Conservation (phyloP, 37 sponge, comb jelly and placozoan genomes). For the Haliclona indistincta region DNA sequence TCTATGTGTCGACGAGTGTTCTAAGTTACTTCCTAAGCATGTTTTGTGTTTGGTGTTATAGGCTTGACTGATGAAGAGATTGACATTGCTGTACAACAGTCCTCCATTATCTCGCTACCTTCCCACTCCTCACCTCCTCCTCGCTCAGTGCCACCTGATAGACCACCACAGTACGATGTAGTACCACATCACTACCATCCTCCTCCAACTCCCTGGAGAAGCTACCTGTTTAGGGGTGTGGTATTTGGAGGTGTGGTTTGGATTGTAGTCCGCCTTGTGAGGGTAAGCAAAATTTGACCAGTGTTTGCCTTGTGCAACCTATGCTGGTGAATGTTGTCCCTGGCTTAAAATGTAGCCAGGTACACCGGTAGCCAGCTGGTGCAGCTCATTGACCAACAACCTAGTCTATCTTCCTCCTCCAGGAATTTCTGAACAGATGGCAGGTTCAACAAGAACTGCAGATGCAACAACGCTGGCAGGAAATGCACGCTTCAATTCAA, state of each 20-base stretch:
- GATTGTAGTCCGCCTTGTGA: slow-evolving; percentile 31
- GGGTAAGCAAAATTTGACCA: slow-evolving; percentile 4
- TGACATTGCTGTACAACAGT: slow-evolving; percentile 26
- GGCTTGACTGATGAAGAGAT: slow-evolving; percentile 65
- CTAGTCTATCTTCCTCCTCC: too few species aligned
- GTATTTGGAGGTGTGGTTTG: slow-evolving; percentile 54
- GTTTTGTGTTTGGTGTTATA: background rate
- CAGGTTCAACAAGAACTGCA: background rate
- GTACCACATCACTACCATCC: too few species aligned
- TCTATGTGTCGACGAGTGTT: background rate
- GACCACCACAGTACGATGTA: background rate
- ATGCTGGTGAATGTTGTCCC: background rate
- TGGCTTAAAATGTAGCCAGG: too few species aligned
- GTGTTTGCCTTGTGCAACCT: background rate
- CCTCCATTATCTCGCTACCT: background rate
- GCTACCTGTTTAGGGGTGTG: slow-evolving; percentile 33
- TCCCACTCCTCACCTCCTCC: slow-evolving; percentile 21
- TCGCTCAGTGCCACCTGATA: slow-evolving; percentile 2
- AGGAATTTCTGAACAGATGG: slow-evolving; percentile 32
- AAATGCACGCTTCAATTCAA: background rate
- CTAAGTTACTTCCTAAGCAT: background rate
- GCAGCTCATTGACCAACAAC: too few species aligned
- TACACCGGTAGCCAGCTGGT: too few species aligned
- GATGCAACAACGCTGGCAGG: slow-evolving; percentile 10
- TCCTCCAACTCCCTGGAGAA: slow-evolving; percentile 30